These are phyloP conservation scores for Harpagifer antarcticus DNA, from an alignment of 2,797 vertebrate genomes.

Conservation along the genomic window DNA sequence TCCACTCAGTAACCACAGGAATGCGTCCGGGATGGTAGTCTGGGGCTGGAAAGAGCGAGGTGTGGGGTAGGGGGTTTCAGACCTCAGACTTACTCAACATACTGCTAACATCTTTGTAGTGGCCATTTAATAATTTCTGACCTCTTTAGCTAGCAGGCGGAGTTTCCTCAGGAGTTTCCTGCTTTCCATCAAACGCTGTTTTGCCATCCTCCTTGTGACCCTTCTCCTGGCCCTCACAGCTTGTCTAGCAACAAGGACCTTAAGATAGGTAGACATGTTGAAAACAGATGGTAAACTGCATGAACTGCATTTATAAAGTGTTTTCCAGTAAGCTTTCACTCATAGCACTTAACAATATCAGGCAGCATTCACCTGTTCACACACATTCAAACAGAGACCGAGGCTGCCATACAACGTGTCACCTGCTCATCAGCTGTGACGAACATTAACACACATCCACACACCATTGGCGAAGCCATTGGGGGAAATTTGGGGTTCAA, in stretches of 20 bases:
- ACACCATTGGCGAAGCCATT: too few relatives aligned
- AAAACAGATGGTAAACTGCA: neutral
- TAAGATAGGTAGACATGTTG: constrained; percentile 24
- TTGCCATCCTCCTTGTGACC: constrained; percentile 81
- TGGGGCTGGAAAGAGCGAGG: constrained; percentile 86
- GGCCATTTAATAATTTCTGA: constrained; percentile 62
- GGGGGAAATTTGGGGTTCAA: too few relatives aligned
- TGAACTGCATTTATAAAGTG: too few relatives aligned
- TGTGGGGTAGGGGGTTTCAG: neutral
- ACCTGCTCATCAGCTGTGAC: too few relatives aligned
- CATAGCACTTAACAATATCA: too few relatives aligned
- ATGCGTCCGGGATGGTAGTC: constrained; percentile 90
- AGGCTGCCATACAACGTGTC: too few relatives aligned
- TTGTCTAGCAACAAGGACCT: constrained; percentile 89
- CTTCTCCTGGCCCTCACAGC: constrained; percentile 78
- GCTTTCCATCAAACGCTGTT: constrained; percentile 84
- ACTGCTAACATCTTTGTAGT: neutral
- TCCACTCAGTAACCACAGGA: constrained; percentile 92
- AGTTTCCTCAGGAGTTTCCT: constrained; percentile 88
- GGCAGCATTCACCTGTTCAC: too few relatives aligned
- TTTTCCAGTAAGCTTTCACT: too few relatives aligned
- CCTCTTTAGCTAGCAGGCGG: constrained; percentile 89
- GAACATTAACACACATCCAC: too few relatives aligned
- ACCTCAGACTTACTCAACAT: constrained; percentile 4
- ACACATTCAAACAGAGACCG: too few relatives aligned